Percentiles rank a stretch among this genome's conserved stretches.
Conservation (phyloP, 2,797 vertebrate species). For the Pelochelys cantorii region DNA sequence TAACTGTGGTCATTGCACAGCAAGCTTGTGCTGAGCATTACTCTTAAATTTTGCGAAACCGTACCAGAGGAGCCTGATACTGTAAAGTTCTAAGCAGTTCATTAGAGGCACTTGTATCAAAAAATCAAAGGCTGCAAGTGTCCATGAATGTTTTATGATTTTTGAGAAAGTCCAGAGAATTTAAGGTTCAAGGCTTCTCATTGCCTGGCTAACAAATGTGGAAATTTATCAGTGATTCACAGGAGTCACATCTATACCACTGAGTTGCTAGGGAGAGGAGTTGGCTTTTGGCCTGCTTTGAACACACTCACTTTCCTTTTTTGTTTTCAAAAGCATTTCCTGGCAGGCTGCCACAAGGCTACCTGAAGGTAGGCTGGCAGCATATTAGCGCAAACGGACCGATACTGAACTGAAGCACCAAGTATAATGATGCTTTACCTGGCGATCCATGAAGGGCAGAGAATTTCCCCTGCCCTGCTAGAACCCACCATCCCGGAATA, state of each 20-base stretch:
- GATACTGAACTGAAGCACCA: accelerated
- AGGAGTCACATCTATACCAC: background rate
- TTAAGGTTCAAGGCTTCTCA: background rate
- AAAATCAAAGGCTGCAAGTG: accelerated
- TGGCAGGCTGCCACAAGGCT: background rate
- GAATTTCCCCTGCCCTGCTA: background rate
- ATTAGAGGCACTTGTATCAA: background rate
- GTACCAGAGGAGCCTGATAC: background rate
- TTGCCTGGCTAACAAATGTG: background rate
- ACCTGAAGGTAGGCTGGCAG: too few relatives aligned
- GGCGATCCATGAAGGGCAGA: background rate
- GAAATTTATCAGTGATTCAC: background rate
- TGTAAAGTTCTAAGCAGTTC: background rate
- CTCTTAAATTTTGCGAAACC: too few relatives aligned
- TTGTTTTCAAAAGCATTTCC: background rate
- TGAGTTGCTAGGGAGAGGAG: background rate
- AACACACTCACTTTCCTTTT: background rate
- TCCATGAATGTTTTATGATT: accelerated
- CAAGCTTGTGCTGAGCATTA: background rate
- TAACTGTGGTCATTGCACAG: background rate
- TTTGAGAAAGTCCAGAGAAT: background rate
- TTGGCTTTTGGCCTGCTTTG: background rate
- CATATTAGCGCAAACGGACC: accelerated
- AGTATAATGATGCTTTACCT: background rate
- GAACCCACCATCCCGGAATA: background rate